Evolutionary conservation across 2,797 vertebrate genomes (phyloP), one percentile per base, ranked within the genome.

Genomic region (Picus viridis): DNA sequence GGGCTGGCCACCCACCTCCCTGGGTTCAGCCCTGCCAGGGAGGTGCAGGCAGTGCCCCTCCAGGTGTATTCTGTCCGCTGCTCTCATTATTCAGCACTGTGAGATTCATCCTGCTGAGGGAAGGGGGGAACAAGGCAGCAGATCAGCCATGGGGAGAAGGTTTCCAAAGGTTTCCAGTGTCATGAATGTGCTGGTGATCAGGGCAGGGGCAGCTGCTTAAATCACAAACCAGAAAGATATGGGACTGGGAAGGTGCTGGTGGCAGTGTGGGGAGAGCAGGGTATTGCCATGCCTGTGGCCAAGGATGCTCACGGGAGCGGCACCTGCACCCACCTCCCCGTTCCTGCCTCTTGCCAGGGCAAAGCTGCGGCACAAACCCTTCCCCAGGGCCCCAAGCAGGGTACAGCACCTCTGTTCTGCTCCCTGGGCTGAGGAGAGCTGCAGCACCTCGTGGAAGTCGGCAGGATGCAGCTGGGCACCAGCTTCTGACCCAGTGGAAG

Each of bases 1-100:
- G 30, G 65, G 68, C 74, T 90, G 67, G 41, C 32, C 58, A 53
- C 61, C 16, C 15, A 2, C 13, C 76, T 43, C 57, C 26, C 9
- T 2, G n/a, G 43, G 72, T 57, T 80, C n/a, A 7, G 72, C 15
- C 51, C 51, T 2, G 10, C 57, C 47, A 5, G 0, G 1, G 29
- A 32, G n/a, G 30, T 8, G 8, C 23, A 30, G 23, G 29, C 43
- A 64, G 30, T 23, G 26, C 13, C 23, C 32, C 30, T 10, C 36
- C 0, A 4, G 26, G 9, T 2, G 1, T 13, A 4, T 27, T 36
- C 12, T n/a, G 72, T 77, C 71, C 64, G 32, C 34, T 41, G 30
- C 7, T 11, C 36, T 13, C 29, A 18, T 10, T 7, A 18, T 24
- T 77, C 2, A 2, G 57, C 30, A 26, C 5, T 0, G 0, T 3